Evolutionary conservation across 2,113 vertebrate genomes (phyloP).

Genomic region (Sinosuthora webbiana): DNA sequence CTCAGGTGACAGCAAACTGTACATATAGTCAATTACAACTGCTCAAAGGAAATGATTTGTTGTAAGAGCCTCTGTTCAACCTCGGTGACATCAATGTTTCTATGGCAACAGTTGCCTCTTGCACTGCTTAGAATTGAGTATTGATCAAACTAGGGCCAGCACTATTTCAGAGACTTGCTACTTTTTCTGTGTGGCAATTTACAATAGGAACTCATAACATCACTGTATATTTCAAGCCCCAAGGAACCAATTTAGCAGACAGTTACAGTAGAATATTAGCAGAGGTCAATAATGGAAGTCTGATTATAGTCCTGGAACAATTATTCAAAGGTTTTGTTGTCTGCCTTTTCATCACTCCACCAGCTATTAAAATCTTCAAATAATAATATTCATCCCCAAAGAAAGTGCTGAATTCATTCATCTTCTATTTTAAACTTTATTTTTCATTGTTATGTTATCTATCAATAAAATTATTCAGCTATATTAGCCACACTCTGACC

Average conservation of each 20-base stretch:
- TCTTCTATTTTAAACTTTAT: slow-evolving; percentile 81
- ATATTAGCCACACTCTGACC: slow-evolving; percentile 79
- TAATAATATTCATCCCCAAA: slow-evolving; percentile 76
- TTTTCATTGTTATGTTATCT: slow-evolving; percentile 82
- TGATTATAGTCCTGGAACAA: slow-evolving; percentile 91
- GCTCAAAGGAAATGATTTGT: slow-evolving; percentile 98
- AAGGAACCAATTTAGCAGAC: slow-evolving; percentile 98
- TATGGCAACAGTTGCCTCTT: slow-evolving; percentile 91
- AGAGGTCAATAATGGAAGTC: slow-evolving; percentile 98
- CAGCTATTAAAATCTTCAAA: slow-evolving; percentile 74
- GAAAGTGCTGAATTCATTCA: slow-evolving; percentile 73
- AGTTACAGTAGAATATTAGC: slow-evolving; percentile 94
- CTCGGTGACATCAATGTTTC: slow-evolving; percentile 97
- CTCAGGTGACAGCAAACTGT: slow-evolving; percentile 90
- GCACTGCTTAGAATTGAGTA: slow-evolving; percentile 97
- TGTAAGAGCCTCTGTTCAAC: slow-evolving; percentile 90
- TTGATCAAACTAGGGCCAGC: slow-evolving; percentile 88
- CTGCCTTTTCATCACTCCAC: slow-evolving; percentile 86
- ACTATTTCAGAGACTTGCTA: slow-evolving; percentile 86
- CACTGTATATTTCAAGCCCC: slow-evolving; percentile 91
- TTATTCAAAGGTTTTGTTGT: slow-evolving; percentile 88
- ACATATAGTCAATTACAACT: slow-evolving; percentile 95
- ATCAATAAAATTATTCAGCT: slow-evolving; percentile 81
- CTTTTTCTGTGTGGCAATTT: slow-evolving; percentile 91
- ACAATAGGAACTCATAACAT: slow-evolving; percentile 89